These are phyloP conservation scores for Scaptomyza tumidula DNA, from an alignment of 2,888 invertebrate genomes.

Conservation along the genomic window DNA sequence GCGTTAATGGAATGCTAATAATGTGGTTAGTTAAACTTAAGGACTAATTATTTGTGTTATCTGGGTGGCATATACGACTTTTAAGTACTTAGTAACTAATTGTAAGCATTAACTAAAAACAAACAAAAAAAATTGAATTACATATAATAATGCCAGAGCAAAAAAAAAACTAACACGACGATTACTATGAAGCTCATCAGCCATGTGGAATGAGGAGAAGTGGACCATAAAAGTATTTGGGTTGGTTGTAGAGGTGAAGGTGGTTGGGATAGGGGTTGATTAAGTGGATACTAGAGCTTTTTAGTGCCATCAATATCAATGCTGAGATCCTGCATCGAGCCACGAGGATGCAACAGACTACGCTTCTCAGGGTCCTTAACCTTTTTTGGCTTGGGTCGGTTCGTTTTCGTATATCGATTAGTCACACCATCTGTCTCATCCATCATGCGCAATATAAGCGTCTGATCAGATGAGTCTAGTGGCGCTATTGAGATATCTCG, in stretches of 20 bases:
- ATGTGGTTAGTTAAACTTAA: constrained; percentile 51
- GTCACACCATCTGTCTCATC: constrained; percentile 95
- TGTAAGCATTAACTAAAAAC: constrained; percentile 58
- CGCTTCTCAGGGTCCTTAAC: constrained; percentile 87
- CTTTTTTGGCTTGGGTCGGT: constrained; percentile 87
- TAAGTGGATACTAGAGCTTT: constrained; percentile 68
- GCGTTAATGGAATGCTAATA: constrained; percentile 58
- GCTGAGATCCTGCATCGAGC: constrained; percentile 82
- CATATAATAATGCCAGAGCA: constrained; percentile 28
- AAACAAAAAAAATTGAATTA: constrained; percentile 44
- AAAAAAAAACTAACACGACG: constrained; percentile 28
- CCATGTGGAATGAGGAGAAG: constrained; percentile 6
- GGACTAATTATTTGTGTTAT: constrained; percentile 47
- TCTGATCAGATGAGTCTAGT: constrained; percentile 96
- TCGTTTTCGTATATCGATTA: constrained; percentile 88
- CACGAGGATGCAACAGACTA: constrained; percentile 85
- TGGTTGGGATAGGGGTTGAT: neutral
- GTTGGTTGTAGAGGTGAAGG: neutral
- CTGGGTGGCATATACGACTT: constrained; percentile 21
- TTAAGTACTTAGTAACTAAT: constrained; percentile 74
- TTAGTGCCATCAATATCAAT: constrained; percentile 82
- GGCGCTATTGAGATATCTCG: constrained; percentile 98
- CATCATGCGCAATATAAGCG: constrained; percentile 96
- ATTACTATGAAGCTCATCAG: constrained; percentile 35
- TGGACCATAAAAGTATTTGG: constrained; percentile 9